Conservation (phyloP, 2,888 invertebrate species). For the Eristalis pertinax region DNA sequence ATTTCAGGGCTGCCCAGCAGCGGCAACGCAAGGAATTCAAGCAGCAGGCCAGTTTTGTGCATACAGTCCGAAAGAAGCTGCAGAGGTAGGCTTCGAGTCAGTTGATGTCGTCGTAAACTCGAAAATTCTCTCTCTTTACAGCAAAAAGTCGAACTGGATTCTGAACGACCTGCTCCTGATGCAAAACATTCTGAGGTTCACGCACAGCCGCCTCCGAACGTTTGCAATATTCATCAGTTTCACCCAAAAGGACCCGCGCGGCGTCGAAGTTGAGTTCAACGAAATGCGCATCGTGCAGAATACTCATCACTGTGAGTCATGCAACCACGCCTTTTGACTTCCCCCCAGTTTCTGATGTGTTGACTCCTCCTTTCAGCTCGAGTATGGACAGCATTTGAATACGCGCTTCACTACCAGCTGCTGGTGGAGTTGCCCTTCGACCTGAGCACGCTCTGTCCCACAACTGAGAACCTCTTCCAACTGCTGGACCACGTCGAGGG, state of each 20-base stretch:
- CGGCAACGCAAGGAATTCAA: conserved; percentile 19
- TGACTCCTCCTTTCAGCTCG: conserved; percentile 16
- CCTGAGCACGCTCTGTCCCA: conserved; percentile 48
- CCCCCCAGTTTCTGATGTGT: neutral
- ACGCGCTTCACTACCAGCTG: conserved; percentile 57
- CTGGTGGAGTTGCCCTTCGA: conserved; percentile 60
- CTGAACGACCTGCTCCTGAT: conserved; percentile 37
- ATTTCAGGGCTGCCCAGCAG: conserved; percentile 20
- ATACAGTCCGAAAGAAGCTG: conserved; percentile 15
- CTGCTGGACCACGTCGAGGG: conserved; percentile 45
- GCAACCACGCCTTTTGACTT: neutral
- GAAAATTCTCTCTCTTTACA: neutral
- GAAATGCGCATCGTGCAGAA: conserved; percentile 43
- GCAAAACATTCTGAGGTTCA: conserved; percentile 33
- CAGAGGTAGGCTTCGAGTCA: conserved; percentile 27
- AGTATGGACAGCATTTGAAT: conserved; percentile 46
- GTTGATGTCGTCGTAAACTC: neutral
- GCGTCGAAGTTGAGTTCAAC: conserved; percentile 42
- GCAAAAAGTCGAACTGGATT: conserved; percentile 45
- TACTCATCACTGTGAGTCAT: conserved; percentile 36
- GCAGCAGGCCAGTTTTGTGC: conserved; percentile 22
- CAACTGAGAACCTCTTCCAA: conserved; percentile 42
- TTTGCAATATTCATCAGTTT: conserved; percentile 58
- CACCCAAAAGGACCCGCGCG: conserved; percentile 47
- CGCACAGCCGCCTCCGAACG: conserved; percentile 47